Evolutionary conservation across 2,113 vertebrate species (phyloP), one percentile per base, ranked within the genome.

Genomic region (Ranitomeya variabilis): DNA sequence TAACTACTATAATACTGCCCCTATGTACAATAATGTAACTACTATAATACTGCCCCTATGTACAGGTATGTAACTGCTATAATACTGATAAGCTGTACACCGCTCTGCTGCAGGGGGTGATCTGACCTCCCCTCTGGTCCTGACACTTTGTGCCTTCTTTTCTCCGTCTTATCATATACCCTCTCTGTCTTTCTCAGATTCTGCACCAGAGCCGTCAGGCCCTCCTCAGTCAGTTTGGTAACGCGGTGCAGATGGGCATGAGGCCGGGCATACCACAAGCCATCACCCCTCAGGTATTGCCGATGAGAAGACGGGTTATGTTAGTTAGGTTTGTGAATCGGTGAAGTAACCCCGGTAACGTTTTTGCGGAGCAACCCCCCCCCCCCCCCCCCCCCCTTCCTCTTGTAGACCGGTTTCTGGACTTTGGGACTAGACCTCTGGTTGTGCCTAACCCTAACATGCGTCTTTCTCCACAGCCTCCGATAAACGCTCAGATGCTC

Each of bases 401-500:
- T 45, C 37, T 15, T 60, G 16, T 60, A 15, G 2, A 15, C 62
- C 62, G 21, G 18, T 21, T 21, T 64, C 5, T 5, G 19, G 62
- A 9, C 18, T 1, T 64, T 64, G n/a, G 66, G n/a, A 23, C 6
- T 23, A 12, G 66, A 0, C 9, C 10, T 6, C 31, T 73, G 26
- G 14, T 16, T 19, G 23, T 73, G 69, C 26, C 13, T 73, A 12
- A 37, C 12, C 31, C 76, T 31, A 3, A 1, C 23, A 1, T 80
- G 12, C 16, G 0, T 15, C 4, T 83, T 12, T 81, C 26, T 83
- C 86, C 64, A 0, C 95, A 98, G 97, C 96, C 97, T 16, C 97
- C 97, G 0, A 93, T 99, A 79, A 99, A 99, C 0, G 98, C 98
- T 31, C 97, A 99, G 90, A 99, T 99, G 98, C 89, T 99, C 92